phyloP scores from a whole-genome alignment of 1,140 invertebrate species.

The Sycophaga agraensis region DNA sequence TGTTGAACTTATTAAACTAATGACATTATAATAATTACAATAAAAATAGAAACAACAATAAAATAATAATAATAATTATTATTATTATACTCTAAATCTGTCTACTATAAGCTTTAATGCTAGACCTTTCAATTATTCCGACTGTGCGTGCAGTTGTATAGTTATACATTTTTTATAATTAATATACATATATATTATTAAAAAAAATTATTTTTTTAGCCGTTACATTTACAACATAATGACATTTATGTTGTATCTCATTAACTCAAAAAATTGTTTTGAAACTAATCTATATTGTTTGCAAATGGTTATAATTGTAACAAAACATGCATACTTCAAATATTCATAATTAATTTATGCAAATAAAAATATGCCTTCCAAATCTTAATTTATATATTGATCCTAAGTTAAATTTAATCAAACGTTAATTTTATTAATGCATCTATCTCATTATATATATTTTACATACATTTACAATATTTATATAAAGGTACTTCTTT shows the following conservation, averaged over 20 bases:
- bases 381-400: not conserved
- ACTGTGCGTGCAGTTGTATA: constrained; percentile 32
- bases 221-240: not conserved
- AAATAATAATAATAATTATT: constrained; percentile 1
- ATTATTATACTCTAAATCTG: not conserved
- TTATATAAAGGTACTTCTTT: not conserved
- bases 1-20: too few relatives aligned
- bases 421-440: not conserved
- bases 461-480: not conserved
- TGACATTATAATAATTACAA: not conserved
- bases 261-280: not conserved
- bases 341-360: not conserved
- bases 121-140: too few relatives aligned
- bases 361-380: not conserved
- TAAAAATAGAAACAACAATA: not conserved
- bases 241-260: not conserved
- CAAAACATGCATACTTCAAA: not conserved
- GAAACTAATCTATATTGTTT: not conserved
- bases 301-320: not conserved
- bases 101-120: constrained; percentile 22
- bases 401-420: not conserved
- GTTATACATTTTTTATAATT: too few relatives aligned
- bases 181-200: too few relatives aligned
- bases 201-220: not conserved
- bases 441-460: not conserved